Evolutionary conservation across 2,113 vertebrate species (phyloP), one percentile per base, ranked within the genome.

Genomic region (Mesitornis unicolor): DNA sequence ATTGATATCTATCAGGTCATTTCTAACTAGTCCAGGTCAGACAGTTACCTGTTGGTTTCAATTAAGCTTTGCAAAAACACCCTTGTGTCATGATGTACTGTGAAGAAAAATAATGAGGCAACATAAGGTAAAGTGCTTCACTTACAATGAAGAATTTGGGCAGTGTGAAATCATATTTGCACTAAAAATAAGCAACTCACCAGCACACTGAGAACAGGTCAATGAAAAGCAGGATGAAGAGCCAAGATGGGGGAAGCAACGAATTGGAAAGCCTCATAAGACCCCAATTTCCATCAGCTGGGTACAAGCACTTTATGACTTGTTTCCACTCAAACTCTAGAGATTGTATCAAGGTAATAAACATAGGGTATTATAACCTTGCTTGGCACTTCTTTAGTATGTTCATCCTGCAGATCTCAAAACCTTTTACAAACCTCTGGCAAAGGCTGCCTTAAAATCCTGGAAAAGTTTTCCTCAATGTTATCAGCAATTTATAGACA

Each of bases 51-150:
- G 68, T 94, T 96, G 90, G 79, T 64, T 95, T 96, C 92, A 92
- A 78, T 89, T 63, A 93, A 78, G 79, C 76, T 89, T 75, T 86
- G 76, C 40, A 88, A 92, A 95, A 47, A n/a, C 68, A 70, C 7
- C 17, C 48, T 69, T 36, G 76, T 75, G 87, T 89, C 71, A 45
- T 11, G 42, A 31, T 40, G 42, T 35, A 61, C 63, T 1, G 1
- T 11, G 71, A 87, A 91, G 79, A 21, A 88, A 96, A 95, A 94
- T 86, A 96, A 95, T 77, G 82, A 96, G 79, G 89, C 42, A 76
- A 6, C 82, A 56, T 7, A 50, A 90, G 68, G 14, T 71, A 36
- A 74, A 86, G 77, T 42, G 57, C 48, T 87, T 87, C 48, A 10
- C 67, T 88, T 54, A 33, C 53, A 95, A 2, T 20, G 51, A 54